Base-by-base conservation (phyloP, 1,140 invertebrate species). In the Rhagoletis pomonella region DNA sequence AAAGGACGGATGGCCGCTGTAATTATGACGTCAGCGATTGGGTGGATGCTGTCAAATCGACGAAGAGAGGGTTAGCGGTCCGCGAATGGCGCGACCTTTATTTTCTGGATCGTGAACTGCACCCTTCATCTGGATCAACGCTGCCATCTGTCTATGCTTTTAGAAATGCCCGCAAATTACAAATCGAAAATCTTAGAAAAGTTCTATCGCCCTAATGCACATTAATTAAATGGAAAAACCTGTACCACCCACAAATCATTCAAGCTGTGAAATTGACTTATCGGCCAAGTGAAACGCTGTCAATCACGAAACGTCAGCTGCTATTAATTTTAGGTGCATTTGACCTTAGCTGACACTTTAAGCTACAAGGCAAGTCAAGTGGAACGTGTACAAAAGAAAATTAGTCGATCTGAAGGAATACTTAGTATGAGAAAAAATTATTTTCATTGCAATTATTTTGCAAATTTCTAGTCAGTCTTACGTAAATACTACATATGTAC, bases 271-370 rank as follows among this genome's bases (percentile, higher is more conserved):
- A 81, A 81, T 81, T 81, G n/a, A 81, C 47, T 81, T 81, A 81
- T 81, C 73, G 47, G 10, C 12, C 19, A 55, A 81, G 47, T 81
- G 50, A 55, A 81, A 81, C 73, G 47, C 50, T 81, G 73, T 81
- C 73, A 81, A 81, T 81, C 73, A 81, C n/a, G 2, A 50, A 81
- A 81, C 47, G 73, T 55, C 73, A 81, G 44, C 17, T 6, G 47
- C 47, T 19, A 81, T 81, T 81, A 81, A 81, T 81, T 81, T 81
- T 55, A 81, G 44, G 73, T 81, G 73, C 73, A 81, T 81, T 81
- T 81, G 73, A 81, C 73, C 73, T 81, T 58, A 81, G n/a, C 73
- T 58, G 47, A 81, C 73, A 81, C 73, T 81, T 55, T 55, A 29
- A 81, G 42, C 44, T 50, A 39, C 69, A 42, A 73, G 42, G 1